Percentiles rank a stretch among this genome's conserved stretches.
These are phyloP conservation scores for Synanthedon tipuliformis DNA, from an alignment of 2,888 invertebrate species.

Conservation along the genomic window DNA sequence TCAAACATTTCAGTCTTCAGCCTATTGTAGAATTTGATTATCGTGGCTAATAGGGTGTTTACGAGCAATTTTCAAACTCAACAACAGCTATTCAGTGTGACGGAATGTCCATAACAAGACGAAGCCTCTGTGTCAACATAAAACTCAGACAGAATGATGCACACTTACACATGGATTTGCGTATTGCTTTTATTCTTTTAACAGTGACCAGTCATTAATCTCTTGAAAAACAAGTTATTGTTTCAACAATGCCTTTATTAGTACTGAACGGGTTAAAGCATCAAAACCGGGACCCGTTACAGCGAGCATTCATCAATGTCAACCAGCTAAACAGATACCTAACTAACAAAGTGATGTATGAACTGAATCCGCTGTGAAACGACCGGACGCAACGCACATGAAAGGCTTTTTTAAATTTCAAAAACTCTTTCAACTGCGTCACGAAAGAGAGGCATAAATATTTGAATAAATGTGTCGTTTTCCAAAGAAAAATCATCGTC, in stretches of 20 bases:
- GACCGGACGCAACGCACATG: slow-evolving; percentile 19
- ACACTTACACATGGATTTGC: slow-evolving; percentile 4
- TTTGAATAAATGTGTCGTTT: too few species aligned
- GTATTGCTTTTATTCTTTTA: slow-evolving; percentile 1
- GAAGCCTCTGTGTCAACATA: not conserved
- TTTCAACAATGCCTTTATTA: slow-evolving; percentile 23
- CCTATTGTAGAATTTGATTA: too few species aligned
- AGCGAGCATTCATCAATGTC: slow-evolving; percentile 51
- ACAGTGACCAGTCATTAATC: slow-evolving; percentile 14
- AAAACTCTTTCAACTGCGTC: not conserved
- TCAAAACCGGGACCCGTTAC: slow-evolving; percentile 20
- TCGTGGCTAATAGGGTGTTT: too few species aligned
- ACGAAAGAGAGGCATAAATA: not conserved
- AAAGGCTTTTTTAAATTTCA: slow-evolving; percentile 4
- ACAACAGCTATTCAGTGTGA: too few species aligned
- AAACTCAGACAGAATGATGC: not conserved
- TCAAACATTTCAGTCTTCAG: too few species aligned
- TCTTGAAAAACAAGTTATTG: slow-evolving; percentile 12
- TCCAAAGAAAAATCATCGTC: too few species aligned
- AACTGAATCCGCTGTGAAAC: slow-evolving; percentile 42
- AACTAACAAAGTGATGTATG: slow-evolving; percentile 56
- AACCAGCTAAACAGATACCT: slow-evolving; percentile 49
- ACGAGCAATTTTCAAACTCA: too few species aligned
- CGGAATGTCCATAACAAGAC: too few species aligned
- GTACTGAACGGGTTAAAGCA: slow-evolving; percentile 13